These are phyloP conservation scores for Drosophila sp. DNA, from an alignment of 1,140 invertebrate species.

Conservation along the genomic window DNA sequence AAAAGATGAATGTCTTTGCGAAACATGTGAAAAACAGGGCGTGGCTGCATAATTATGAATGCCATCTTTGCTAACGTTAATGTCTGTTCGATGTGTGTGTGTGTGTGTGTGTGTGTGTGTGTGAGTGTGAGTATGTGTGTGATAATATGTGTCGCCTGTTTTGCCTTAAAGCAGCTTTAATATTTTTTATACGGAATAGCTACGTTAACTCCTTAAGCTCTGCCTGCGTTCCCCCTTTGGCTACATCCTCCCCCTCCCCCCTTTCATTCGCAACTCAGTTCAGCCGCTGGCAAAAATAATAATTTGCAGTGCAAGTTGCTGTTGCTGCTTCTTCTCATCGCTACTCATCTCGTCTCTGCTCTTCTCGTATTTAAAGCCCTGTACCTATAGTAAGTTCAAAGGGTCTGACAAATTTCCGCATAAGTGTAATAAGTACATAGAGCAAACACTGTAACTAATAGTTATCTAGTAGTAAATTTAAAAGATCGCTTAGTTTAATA, in stretches of 20 bases:
- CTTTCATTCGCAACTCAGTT: neutral
- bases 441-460: no score
- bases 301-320: conserved; percentile 74
- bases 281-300: conserved; percentile 72
- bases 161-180: conserved; percentile 45
- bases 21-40: conserved; percentile 46
- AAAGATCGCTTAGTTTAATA: no score
- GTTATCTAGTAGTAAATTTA: no score
- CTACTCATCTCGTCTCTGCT: conserved; percentile 20
- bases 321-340: neutral
- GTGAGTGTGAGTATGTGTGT: neutral
- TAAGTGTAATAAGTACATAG: no score
- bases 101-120: neutral
- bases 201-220: conserved; percentile 15
- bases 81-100: conserved; percentile 25
- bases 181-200: conserved; percentile 18
- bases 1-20: conserved; percentile 77
- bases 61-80: conserved; percentile 53
- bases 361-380: neutral
- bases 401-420: no score
- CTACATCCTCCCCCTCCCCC: conserved; percentile 11
- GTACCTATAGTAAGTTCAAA: no score
- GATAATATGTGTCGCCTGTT: conserved; percentile 13
- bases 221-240: conserved; percentile 3
- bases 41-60: conserved; percentile 73